A percentile compares a stretch with the other conserved stretches of the same genome.
phyloP scores from a whole-genome alignment of 2,797 vertebrate genomes.

The Martes flavigula region DNA sequence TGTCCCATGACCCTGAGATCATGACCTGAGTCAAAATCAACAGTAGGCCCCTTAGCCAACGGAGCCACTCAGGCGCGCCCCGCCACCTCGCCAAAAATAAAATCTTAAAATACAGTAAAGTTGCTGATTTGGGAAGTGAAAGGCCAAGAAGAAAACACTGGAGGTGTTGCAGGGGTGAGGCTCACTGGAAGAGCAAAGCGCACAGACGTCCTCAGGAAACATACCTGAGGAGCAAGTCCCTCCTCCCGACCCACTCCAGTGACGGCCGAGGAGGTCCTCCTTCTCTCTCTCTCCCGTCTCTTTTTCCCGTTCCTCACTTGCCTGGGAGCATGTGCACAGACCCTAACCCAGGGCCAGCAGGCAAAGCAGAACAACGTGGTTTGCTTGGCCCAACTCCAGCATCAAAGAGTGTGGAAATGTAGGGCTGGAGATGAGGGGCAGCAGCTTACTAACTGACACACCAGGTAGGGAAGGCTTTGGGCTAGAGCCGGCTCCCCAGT shows the following conservation, averaged over 20 bases:
- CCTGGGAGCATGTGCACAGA: background rate
- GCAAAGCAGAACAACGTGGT: background rate
- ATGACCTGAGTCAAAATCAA: background rate
- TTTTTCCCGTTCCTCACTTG: background rate
- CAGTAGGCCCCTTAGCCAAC: background rate
- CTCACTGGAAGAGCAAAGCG: background rate
- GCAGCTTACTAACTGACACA: no score
- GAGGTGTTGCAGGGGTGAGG: background rate
- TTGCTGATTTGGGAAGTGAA: background rate
- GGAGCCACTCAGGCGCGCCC: background rate
- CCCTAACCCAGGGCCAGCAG: background rate
- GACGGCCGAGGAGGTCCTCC: background rate
- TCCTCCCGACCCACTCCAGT: background rate
- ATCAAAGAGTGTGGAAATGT: background rate
- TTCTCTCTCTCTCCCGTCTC: background rate
- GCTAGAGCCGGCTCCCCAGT: background rate
- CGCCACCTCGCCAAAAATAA: background rate
- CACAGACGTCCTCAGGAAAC: background rate
- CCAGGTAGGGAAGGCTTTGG: background rate
- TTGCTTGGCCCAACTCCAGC: background rate
- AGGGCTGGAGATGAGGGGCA: background rate
- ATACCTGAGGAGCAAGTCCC: background rate
- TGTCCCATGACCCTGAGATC: background rate
- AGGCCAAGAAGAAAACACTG: background rate
- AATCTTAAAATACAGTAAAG: background rate